A percentile compares a stretch with the other conserved stretches of the same genome.
phyloP scores from a whole-genome alignment of 2,888 invertebrate species.

The Hypomecis atomaria region DNA sequence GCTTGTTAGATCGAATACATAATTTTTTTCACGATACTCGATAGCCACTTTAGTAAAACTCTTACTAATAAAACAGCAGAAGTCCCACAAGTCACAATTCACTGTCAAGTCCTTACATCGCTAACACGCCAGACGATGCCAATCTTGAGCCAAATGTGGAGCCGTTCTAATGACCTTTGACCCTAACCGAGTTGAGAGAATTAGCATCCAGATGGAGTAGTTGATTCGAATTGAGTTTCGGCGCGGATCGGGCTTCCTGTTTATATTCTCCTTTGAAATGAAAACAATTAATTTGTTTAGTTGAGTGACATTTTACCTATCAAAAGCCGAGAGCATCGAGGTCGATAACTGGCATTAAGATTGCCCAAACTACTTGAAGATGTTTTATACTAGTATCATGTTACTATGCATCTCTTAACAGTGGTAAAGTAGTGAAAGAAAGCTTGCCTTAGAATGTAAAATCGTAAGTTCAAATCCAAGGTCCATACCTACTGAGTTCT shows the following conservation, averaged over 20 bases:
- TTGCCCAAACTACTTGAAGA: background rate
- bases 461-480: no score
- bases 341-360: background rate
- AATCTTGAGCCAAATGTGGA: background rate
- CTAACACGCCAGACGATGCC: no score
- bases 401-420: no score
- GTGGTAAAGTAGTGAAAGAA: no score
- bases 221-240: constrained; percentile 51
- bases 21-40: no score
- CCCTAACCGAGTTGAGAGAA: constrained; percentile 45
- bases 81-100: no score
- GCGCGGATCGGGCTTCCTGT: constrained; percentile 29
- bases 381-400: background rate
- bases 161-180: background rate
- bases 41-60: no score
- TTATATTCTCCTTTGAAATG: constrained; percentile 27
- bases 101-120: no score
- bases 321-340: background rate
- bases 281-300: constrained; percentile 23
- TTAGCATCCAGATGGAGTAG: constrained; percentile 76
- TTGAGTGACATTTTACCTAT: constrained; percentile 4
- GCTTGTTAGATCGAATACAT: no score
- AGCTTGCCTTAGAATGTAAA: no score
- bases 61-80: no score
- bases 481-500: no score